Evolutionary conservation across 2,113 vertebrate species (phyloP), one percentile per base, ranked within the genome.

Genomic region (Lonchura striata): DNA sequence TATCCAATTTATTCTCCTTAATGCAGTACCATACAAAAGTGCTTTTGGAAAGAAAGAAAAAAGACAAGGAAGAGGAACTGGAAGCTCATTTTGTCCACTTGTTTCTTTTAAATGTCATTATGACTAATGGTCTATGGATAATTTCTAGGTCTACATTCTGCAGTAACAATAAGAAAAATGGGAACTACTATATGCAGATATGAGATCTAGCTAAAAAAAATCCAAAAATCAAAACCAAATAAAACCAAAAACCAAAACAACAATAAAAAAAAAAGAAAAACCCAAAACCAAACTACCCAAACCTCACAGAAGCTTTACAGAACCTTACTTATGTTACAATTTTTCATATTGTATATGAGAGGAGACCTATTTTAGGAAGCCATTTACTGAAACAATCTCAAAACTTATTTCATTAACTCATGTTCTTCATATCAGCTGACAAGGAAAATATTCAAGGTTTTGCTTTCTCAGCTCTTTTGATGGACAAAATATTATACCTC

Each of bases 371-470:
- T 53, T 78, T 93, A 92, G 53, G 14, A 95, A 82, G 52, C 5
- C 8, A 71, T 66, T 81, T 87, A 60, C 39, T 70, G 53, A 86
- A 96, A 92, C 50, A 59, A 46, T 89, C 33, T 86, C 65, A 89
- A 71, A 93, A 80, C 31, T 15, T 52, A 71, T 96, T 93, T 83
- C n/a, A 95, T 79, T 96, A 95, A 74, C 56, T 78, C 82, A 33
- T 54, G 53, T 68, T 89, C 33, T 31, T 75, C 39, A 28, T 79
- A 82, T 76, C 60, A 89, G 24, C 13, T 86, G 74, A 78, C 69
- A 94, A 90, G 24, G 75, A 80, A 95, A 92, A 82, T 33, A 80
- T 63, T 35, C 31, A 39, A 72, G 39, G 18, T 82, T 96, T 83
- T 96, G 54, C 28, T 47, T 95, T 72, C 68, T 78, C 57, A 88